These are phyloP conservation scores for Drepanosiphum platanoidis DNA, from an alignment of 2,888 invertebrate genomes.

Conservation along the genomic window DNA sequence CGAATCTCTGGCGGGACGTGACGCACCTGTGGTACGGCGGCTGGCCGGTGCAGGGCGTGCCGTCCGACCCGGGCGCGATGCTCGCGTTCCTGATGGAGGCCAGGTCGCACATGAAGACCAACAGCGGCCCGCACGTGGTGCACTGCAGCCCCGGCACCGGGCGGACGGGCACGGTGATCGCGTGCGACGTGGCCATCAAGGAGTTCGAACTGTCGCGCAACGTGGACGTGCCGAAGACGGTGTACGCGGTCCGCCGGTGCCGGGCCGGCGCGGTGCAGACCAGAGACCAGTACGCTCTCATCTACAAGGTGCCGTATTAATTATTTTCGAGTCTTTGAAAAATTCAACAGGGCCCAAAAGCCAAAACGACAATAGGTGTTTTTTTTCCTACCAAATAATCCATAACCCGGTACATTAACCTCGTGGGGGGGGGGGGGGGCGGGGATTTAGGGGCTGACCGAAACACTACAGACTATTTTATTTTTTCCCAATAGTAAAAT, in stretches of 20 bases:
- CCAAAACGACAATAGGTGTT: too few relatives aligned
- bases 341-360: too few relatives aligned
- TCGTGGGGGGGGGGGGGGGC: too few relatives aligned
- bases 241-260: slow-evolving; percentile 84
- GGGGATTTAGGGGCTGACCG: too few relatives aligned
- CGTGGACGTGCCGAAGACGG: slow-evolving; percentile 87
- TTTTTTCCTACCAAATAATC: too few relatives aligned
- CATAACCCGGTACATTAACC: too few relatives aligned
- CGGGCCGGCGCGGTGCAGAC: slow-evolving; percentile 90
- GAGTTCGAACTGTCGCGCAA: slow-evolving; percentile 83
- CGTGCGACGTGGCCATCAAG: slow-evolving; percentile 85
- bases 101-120: slow-evolving; percentile 71
- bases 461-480: too few relatives aligned
- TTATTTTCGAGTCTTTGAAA: too few relatives aligned
- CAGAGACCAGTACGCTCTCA: slow-evolving; percentile 89
- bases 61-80: slow-evolving; percentile 82
- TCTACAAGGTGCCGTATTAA: slow-evolving; percentile 78
- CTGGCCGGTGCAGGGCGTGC: slow-evolving; percentile 91
- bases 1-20: slow-evolving; percentile 85
- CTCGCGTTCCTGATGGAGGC: slow-evolving; percentile 90
- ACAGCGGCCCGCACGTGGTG: slow-evolving; percentile 78
- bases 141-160: slow-evolving; percentile 92
- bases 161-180: slow-evolving; percentile 85
- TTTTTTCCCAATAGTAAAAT: too few relatives aligned
- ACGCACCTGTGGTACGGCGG: slow-evolving; percentile 91